Conservation (phyloP, 2,888 invertebrate species). For the Noctua fimbriata region DNA sequence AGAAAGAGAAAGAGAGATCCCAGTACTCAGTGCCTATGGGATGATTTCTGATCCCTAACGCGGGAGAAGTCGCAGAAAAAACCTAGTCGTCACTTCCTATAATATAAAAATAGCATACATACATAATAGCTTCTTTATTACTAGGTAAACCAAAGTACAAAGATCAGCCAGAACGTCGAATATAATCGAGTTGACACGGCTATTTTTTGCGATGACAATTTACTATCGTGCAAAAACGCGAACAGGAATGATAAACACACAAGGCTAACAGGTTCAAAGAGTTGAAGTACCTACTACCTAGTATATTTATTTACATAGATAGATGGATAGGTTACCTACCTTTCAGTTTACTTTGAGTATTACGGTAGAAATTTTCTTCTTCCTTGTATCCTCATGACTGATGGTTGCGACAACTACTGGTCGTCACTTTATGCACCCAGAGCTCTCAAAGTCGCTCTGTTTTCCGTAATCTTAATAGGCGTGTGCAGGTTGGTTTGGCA, state of each 20-base stretch:
- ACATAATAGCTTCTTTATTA: background rate
- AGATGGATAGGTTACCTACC: background rate
- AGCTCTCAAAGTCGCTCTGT: background rate
- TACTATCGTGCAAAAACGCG: background rate
- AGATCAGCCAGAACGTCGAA: slow-evolving; percentile 9
- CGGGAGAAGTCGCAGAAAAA: background rate
- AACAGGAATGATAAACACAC: slow-evolving; percentile 24
- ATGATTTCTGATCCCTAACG: background rate
- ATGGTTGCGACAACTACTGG: background rate
- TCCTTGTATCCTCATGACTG: background rate
- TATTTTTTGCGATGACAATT: slow-evolving; percentile 34
- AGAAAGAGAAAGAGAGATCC: too few relatives aligned
- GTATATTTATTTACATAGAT: background rate
- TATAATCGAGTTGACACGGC: slow-evolving; percentile 20
- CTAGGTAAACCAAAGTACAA: background rate
- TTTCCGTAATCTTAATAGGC: background rate
- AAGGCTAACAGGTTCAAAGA: slow-evolving; percentile 19
- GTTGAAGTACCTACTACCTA: background rate
- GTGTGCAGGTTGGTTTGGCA: background rate
- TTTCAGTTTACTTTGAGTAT: background rate
- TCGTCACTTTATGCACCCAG: background rate
- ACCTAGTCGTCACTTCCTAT: background rate
- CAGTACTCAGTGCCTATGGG: background rate
- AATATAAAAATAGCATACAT: background rate
- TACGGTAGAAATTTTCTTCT: background rate